Conservation (phyloP, 2,888 invertebrate species). For the Dichetophora obliterata region DNA sequence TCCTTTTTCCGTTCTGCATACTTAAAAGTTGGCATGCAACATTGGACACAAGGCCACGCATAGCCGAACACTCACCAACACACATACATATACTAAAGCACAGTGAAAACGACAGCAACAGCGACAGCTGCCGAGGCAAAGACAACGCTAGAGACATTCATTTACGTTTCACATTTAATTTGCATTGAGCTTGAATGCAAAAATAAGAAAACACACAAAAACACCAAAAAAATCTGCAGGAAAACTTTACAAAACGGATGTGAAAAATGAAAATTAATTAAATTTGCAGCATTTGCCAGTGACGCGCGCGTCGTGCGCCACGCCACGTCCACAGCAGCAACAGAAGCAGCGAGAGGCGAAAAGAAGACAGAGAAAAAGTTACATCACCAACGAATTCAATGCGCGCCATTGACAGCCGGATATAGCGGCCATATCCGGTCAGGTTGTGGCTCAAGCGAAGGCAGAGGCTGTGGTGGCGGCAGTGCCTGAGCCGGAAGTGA, state of each 20-base stretch:
- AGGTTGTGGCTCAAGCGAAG: not conserved
- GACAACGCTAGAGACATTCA: not conserved
- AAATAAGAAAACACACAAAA: not conserved
- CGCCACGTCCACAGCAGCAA: too few species aligned
- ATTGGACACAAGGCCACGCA: slow-evolving; percentile 4
- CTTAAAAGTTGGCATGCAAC: not conserved
- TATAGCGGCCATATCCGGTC: slow-evolving; percentile 24
- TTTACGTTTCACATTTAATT: slow-evolving; percentile 25
- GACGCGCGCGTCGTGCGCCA: not conserved
- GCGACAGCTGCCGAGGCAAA: not conserved
- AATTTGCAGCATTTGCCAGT: slow-evolving; percentile 42
- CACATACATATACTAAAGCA: not conserved
- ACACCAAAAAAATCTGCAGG: not conserved
- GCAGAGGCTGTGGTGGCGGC: not conserved
- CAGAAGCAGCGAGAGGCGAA: not conserved
- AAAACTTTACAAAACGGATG: slow-evolving; percentile 46
- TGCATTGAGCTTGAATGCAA: slow-evolving; percentile 5
- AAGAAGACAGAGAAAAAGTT: not conserved
- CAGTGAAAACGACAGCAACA: not conserved
- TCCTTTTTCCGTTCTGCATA: not conserved
- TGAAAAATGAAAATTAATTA: slow-evolving; percentile 51
- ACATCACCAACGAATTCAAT: slow-evolving; percentile 3
- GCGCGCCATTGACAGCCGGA: slow-evolving; percentile 24
- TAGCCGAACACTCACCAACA: not conserved
- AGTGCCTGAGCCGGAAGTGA: slow-evolving; percentile 3